Evolutionary conservation across 2,888 invertebrate species (phyloP).

Genomic region (Epinotia nisella): DNA sequence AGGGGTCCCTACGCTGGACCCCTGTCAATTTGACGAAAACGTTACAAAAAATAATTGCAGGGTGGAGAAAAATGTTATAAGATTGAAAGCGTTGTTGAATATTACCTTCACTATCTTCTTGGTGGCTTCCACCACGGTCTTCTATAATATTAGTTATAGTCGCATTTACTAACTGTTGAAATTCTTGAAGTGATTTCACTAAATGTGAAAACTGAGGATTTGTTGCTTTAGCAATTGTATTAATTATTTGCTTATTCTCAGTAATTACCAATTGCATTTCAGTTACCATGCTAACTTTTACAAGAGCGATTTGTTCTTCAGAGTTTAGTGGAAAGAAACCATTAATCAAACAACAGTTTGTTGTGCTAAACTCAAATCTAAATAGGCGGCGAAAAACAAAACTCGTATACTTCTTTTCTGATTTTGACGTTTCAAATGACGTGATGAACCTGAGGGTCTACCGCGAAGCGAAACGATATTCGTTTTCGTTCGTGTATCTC

Average conservation of each 20-base stretch:
- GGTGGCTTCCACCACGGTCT: conserved; percentile 58
- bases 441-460: too few relatives aligned
- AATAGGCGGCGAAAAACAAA: too few relatives aligned
- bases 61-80: neutral
- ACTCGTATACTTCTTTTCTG: too few relatives aligned
- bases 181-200: conserved; percentile 63
- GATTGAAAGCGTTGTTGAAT: neutral
- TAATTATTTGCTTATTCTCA: conserved; percentile 58
- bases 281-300: conserved; percentile 49
- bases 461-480: too few relatives aligned
- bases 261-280: conserved; percentile 63
- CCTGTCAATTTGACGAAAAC: neutral
- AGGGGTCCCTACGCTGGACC: neutral
- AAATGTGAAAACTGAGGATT: conserved; percentile 53
- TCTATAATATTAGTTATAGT: conserved; percentile 66
- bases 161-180: conserved; percentile 65
- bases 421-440: too few relatives aligned
- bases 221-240: conserved; percentile 57
- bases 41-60: neutral
- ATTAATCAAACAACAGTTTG: neutral
- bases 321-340: too few relatives aligned
- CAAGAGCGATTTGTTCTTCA: conserved; percentile 16
- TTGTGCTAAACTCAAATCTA: neutral
- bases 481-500: too few relatives aligned
- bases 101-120: conserved; percentile 44